Base-by-base conservation (phyloP, 1,140 invertebrate genomes). In the Drosophila ficusphila region DNA sequence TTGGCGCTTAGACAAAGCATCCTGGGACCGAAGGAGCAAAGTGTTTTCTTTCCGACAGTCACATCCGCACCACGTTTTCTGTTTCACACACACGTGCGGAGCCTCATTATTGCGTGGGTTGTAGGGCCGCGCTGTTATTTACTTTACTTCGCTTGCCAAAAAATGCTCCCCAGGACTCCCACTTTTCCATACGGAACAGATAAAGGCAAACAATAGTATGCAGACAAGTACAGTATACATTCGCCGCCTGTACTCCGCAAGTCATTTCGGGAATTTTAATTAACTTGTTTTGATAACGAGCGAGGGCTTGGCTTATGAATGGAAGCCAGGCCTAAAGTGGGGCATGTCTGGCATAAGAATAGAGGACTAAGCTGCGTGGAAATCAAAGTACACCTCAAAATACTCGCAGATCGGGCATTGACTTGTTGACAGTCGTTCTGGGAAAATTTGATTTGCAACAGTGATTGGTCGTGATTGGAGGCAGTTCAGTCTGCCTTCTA, bases 251-350 rank as follows among this genome's bases (percentile, higher is more conserved):
- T 76, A 56, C 39, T 61, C 60, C 64, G 49, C 69, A 74, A 79
- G 73, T 70, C 69, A 75, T 78, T 82, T 57, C 36, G 38, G 51
- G 77, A 82, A 88, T 88, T 88, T 88, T 82, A 88, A 88, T 88
- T 88, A 88, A 88, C 82, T 88, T 81, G 46, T 64, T 72, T 81
- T 68, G 65, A 58, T 82, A 76, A 65, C 42, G 49, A 64, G 34
- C 14, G 29, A 42, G 41, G 27, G 27, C 18, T 41, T 25, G 33
- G 48, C 48, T 46, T 47, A 73, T 52, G 69, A 62, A 62, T 62
- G 29, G 14, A 29, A 23, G 8, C 6, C 12, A 1, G 25, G 33
- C 21, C 33, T 33, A 12, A 57, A 7, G 14, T 44, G 48, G 12
- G 36, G 41, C 70, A 73, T 64, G 70, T 41, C 42, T 49, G 16